Evolutionary conservation across 2,113 vertebrate genomes (phyloP).

Genomic region (Eira barbara): DNA sequence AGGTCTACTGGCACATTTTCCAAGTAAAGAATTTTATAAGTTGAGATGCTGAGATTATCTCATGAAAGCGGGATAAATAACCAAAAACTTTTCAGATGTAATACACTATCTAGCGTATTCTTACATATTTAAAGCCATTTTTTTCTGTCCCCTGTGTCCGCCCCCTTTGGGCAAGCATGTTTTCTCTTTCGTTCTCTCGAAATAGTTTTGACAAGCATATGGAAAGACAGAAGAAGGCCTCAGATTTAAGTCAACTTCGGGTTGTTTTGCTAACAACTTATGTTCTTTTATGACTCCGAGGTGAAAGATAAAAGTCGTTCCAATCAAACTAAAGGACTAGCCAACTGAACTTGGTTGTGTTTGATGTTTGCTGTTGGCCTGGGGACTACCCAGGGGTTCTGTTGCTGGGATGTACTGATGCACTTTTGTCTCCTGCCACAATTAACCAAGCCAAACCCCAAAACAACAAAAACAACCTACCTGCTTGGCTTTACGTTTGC

Average conservation of each 20-base stretch:
- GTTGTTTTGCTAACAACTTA: constrained; percentile 12
- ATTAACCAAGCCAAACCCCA: background rate
- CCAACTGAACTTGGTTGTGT: background rate
- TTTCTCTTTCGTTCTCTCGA: background rate
- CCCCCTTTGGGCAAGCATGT: background rate
- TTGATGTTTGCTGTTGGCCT: background rate
- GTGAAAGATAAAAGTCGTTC: background rate
- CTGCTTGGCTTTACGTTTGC: background rate
- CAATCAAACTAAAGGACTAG: background rate
- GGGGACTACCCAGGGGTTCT: background rate
- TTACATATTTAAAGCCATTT: background rate
- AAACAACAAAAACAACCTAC: background rate
- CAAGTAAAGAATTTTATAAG: background rate
- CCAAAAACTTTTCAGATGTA: background rate
- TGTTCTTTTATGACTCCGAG: background rate
- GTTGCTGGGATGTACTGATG: background rate
- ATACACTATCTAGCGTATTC: background rate
- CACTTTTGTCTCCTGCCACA: background rate
- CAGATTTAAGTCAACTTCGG: background rate
- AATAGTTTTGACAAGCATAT: background rate
- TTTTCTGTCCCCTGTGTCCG: background rate
- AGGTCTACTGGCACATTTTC: background rate
- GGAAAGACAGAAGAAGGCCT: background rate
- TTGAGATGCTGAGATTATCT: background rate
- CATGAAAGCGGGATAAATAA: background rate